phyloP scores from a whole-genome alignment of 1,140 invertebrate species.

The Pectinophora gossypiella region DNA sequence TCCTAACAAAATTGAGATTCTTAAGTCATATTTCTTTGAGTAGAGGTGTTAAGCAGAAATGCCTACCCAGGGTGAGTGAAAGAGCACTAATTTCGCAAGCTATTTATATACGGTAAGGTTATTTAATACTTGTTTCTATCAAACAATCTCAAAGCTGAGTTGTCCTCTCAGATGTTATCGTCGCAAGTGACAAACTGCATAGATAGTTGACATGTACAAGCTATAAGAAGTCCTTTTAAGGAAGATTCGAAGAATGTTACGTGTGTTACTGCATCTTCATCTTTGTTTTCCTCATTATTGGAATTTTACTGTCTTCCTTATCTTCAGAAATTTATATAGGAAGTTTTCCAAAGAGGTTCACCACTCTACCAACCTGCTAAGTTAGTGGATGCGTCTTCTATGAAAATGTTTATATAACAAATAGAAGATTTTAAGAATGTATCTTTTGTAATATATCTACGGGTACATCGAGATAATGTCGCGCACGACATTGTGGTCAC shows the following conservation, averaged over 20 bases:
- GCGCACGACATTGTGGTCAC: no score
- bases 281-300: neutral
- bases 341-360: no score
- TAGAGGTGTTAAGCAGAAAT: constrained; percentile 12
- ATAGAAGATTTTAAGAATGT: no score
- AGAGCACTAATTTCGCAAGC: constrained; percentile 16
- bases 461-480: no score
- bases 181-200: constrained; percentile 20
- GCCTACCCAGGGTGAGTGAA: constrained; percentile 34
- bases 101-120: constrained; percentile 18
- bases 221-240: constrained; percentile 2
- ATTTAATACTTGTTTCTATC: constrained; percentile 32
- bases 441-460: no score
- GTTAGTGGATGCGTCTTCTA: no score
- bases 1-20: constrained; percentile 27
- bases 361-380: no score
- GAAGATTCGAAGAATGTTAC: constrained; percentile 1
- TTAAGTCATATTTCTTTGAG: neutral
- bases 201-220: constrained; percentile 5
- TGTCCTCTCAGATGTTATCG: constrained; percentile 25
- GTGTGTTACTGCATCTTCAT: neutral
- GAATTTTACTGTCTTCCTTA: neutral
- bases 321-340: no score
- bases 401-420: no score
- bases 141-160: constrained; percentile 14